A percentile compares a stretch with the other conserved stretches of the same genome.
phyloP scores from a whole-genome alignment of 2,888 invertebrate species.

The Parthenolecanium corni region DNA sequence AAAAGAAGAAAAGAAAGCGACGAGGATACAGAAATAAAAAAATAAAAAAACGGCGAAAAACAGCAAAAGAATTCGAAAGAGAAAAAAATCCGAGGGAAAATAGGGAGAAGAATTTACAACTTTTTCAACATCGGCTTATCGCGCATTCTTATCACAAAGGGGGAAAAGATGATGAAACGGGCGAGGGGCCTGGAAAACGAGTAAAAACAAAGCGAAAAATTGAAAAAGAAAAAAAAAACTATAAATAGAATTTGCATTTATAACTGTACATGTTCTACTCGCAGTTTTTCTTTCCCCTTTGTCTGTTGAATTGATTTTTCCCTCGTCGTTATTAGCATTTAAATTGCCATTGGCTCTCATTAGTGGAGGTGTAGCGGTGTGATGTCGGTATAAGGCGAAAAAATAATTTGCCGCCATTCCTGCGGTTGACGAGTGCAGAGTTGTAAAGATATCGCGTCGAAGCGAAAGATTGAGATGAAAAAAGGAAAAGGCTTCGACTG shows the following conservation, averaged over 20 bases:
- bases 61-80: conserved; percentile 11
- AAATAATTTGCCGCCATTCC: conserved; percentile 9
- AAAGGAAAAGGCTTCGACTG: too few species aligned
- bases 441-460: too few species aligned
- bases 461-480: too few species aligned
- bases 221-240: conserved; percentile 35
- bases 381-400: background rate
- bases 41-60: background rate
- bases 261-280: conserved; percentile 6
- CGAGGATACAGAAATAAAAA: background rate
- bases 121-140: conserved; percentile 5
- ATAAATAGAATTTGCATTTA: conserved; percentile 35
- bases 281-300: background rate
- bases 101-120: background rate
- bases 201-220: conserved; percentile 8
- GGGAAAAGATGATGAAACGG: too few species aligned
- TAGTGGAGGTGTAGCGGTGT: background rate
- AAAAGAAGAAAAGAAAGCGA: background rate
- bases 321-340: conserved; percentile 20
- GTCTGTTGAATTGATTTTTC: conserved; percentile 8
- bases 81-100: background rate
- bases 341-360: conserved; percentile 3
- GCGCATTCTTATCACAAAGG: background rate
- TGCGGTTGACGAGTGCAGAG: too few species aligned
- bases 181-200: background rate